Evolutionary conservation across 2,888 invertebrate genomes (phyloP).

Genomic region (Meiosimyza decipiens): DNA sequence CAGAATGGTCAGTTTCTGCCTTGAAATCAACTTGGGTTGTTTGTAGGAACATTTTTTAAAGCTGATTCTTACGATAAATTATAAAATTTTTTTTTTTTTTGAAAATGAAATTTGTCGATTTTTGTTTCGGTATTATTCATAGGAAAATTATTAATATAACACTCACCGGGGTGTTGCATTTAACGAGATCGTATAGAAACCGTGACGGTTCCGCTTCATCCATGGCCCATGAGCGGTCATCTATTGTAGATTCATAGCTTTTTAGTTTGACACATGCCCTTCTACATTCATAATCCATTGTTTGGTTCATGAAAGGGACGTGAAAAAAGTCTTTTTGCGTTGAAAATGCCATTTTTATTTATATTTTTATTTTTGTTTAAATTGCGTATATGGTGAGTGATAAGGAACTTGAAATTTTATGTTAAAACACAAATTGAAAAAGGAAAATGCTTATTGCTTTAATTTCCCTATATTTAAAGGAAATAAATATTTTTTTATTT

Average conservation of each 20-base stretch:
- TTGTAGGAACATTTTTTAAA: too few relatives aligned
- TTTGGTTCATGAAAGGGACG: conserved; percentile 58
- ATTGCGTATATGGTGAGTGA: conserved; percentile 46
- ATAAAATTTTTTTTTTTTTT: too few relatives aligned
- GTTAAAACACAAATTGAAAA: conserved; percentile 36
- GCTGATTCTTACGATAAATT: too few relatives aligned
- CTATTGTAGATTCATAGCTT: conserved; percentile 58
- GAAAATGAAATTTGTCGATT: too few relatives aligned
- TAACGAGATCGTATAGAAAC: conserved; percentile 60
- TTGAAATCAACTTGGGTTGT: too few relatives aligned
- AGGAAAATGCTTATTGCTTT: conserved; percentile 36
- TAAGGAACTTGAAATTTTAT: conserved; percentile 46
- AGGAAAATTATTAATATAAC: too few relatives aligned
- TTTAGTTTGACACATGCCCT: conserved; percentile 57
- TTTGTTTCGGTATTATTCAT: too few relatives aligned
- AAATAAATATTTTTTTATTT: conserved; percentile 38
- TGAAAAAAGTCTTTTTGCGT: conserved; percentile 63
- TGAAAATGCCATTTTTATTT: conserved; percentile 60
- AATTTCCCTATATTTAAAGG: conserved; percentile 36
- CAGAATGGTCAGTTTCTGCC: too few relatives aligned
- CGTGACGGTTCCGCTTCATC: conserved; percentile 56
- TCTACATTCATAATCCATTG: conserved; percentile 47
- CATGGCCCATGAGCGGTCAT: conserved; percentile 61
- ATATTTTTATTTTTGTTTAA: conserved; percentile 54
- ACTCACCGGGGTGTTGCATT: conserved; percentile 53